Base-by-base conservation (phyloP, 2,888 invertebrate genomes). In the Invenusta paracnida region DNA sequence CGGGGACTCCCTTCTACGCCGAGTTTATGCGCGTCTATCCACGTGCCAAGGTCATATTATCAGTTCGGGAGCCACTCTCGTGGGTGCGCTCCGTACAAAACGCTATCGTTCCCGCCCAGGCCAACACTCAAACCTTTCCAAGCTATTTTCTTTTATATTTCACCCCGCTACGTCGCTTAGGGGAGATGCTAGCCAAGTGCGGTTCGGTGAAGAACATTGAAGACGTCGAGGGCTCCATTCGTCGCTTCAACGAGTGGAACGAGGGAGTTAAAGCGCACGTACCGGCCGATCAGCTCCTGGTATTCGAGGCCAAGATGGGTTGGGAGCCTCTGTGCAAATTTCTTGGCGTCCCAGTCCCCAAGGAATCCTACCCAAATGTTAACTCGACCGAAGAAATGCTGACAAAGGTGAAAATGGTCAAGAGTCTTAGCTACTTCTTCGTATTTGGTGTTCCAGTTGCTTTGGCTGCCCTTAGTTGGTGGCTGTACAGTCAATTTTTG, bases 291-390 rank as follows among this genome's bases (percentile, higher is more conserved):
- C 30, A 85, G 23, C 67, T 86, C n/a, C 27, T 86, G 29, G 28
- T 86, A 23, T 86, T 85, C 23, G 29, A 85, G 17, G 85, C 79
- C n/a, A 84, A 84, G 28, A 67, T 85, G 1, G 86, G 86, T 0
- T 86, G 86, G 86, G 73, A 85, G n/a, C 86, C 86, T 5, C 29
- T 86, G 86, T 86, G 86, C 81, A 17, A 67, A n/a, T 86, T 86
- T 30, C 29, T 86, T 13, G 67, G 28, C 0, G 17, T 86, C 27
- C 66, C 48, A 0, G 81, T 86, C 2, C 86, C 86, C 0, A n/a
- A 66, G 11, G 85, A 67, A n/a, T 29, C 66, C 1, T 86, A 73
- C 31, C 86, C 86, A 17, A 27, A 27, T 85, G 85, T 85, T 0
- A 85, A 85, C 82, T 23, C n/a, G 17, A 29, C 85, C 25, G 82